A percentile compares a stretch with the other conserved stretches of the same genome.
Evolutionary conservation across 2,113 vertebrate genomes (phyloP).

Genomic region (Xyliphius kryptos): DNA sequence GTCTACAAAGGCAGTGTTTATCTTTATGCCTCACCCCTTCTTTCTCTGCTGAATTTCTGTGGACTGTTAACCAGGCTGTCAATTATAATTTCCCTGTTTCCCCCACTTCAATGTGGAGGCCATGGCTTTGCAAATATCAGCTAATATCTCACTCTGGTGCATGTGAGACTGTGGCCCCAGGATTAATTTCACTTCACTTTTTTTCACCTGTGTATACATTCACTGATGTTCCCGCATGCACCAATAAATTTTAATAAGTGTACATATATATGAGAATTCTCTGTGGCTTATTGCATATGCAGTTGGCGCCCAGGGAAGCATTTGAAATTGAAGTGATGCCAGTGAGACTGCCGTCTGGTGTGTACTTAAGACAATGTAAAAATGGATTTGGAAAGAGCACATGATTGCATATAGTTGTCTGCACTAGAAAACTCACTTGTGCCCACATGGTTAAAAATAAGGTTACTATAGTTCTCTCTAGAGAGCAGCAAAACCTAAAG

Average conservation of each 20-base stretch:
- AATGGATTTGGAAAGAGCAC: not conserved
- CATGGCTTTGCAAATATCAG: constrained; percentile 8
- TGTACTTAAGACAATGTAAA: constrained; percentile 4
- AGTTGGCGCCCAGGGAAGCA: not conserved
- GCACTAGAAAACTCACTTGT: no score
- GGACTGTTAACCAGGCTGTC: constrained; percentile 4
- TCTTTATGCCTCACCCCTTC: constrained; percentile 6
- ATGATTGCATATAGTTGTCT: not conserved
- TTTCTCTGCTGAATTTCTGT: no score
- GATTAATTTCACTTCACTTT: constrained; percentile 20
- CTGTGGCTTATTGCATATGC: constrained; percentile 3
- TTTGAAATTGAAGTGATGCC: constrained; percentile 7
- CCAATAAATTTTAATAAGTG: constrained; percentile 23
- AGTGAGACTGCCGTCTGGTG: not conserved
- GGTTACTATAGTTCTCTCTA: no score
- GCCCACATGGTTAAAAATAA: no score
- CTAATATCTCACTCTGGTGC: not conserved
- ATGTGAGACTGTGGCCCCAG: constrained; percentile 3
- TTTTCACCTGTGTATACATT: not conserved
- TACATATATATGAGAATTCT: constrained; percentile 4
- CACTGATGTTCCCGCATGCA: constrained; percentile 15
- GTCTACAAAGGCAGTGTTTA: constrained; percentile 15
- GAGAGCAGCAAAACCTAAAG: no score
- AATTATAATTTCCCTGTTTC: constrained; percentile 23
- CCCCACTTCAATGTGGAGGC: not conserved